Conservation (phyloP, 1,140 invertebrate genomes). For the Stratiolaelaps scimitus region DNA sequence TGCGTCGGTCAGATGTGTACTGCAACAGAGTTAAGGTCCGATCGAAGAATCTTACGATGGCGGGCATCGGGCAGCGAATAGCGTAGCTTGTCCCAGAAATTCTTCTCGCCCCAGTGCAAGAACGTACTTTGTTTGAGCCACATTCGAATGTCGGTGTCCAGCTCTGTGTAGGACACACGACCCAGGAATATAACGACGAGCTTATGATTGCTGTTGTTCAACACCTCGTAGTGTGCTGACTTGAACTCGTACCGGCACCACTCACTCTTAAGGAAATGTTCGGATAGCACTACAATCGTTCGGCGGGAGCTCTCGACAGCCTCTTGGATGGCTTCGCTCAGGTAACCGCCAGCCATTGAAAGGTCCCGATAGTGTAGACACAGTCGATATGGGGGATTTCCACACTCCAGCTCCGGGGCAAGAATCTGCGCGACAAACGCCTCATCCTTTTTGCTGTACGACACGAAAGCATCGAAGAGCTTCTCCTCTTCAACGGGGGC, state of each 20-base stretch:
- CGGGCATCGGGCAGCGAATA: slow-evolving; percentile 62
- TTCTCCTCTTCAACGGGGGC: slow-evolving; percentile 55
- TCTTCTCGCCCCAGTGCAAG: slow-evolving; percentile 74
- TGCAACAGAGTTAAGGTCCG: no score
- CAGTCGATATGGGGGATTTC: slow-evolving; percentile 68
- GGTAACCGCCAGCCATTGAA: slow-evolving; percentile 58
- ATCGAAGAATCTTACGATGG: no score
- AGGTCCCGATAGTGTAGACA: slow-evolving; percentile 81
- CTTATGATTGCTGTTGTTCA: slow-evolving; percentile 61
- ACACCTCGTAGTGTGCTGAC: slow-evolving; percentile 73
- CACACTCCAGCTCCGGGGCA: slow-evolving; percentile 43
- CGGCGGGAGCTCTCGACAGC: slow-evolving; percentile 72
- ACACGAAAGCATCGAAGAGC: slow-evolving; percentile 81
- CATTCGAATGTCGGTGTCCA: slow-evolving; percentile 75
- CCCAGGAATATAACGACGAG: slow-evolving; percentile 73
- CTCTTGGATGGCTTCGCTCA: slow-evolving; percentile 72
- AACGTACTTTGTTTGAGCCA: slow-evolving; percentile 86
- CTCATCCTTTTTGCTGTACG: slow-evolving; percentile 82
- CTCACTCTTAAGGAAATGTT: slow-evolving; percentile 83
- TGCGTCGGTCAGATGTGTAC: no score
- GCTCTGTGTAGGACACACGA: slow-evolving; percentile 53
- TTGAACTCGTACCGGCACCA: slow-evolving; percentile 90
- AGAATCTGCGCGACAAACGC: slow-evolving; percentile 63
- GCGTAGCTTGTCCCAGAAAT: slow-evolving; percentile 83
- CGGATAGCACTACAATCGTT: slow-evolving; percentile 78